These are phyloP conservation scores for Synergus laeviventris DNA, from an alignment of 2,888 invertebrate species.

Conservation along the genomic window DNA sequence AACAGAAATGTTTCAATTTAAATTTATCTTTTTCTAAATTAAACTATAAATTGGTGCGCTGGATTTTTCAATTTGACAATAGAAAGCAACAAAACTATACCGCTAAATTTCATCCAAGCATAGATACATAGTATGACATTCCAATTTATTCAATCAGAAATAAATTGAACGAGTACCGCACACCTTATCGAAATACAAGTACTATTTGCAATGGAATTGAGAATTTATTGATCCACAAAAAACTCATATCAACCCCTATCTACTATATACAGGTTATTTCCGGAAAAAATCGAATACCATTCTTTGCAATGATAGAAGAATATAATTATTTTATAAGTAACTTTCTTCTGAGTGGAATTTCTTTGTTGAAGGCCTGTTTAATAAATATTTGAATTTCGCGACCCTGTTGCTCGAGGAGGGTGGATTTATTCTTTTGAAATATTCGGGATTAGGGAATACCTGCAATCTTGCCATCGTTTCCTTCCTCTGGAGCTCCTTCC, in stretches of 20 bases:
- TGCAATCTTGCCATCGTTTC: constrained; percentile 56
- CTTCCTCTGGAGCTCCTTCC: constrained; percentile 55
- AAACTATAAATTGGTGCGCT: no score
- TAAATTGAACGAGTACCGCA: background rate
- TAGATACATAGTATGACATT: background rate
- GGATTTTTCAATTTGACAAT: no score
- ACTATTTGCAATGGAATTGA: background rate
- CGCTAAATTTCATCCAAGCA: background rate
- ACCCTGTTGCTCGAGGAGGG: background rate
- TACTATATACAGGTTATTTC: background rate
- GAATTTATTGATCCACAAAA: background rate
- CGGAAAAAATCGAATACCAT: no score
- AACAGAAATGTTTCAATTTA: no score
- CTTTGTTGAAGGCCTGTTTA: background rate
- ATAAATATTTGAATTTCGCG: background rate
- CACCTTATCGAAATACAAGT: background rate
- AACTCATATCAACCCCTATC: background rate
- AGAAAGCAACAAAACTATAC: background rate
- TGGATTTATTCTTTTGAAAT: background rate
- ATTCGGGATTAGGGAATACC: constrained; percentile 44
- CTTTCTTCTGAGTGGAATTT: background rate
- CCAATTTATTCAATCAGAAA: background rate
- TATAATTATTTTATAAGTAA: no score
- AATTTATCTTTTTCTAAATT: no score
- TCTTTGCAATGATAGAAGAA: no score